These are phyloP conservation scores for Drepana arcuata DNA, from an alignment of 1,140 invertebrate species.

Conservation along the genomic window DNA sequence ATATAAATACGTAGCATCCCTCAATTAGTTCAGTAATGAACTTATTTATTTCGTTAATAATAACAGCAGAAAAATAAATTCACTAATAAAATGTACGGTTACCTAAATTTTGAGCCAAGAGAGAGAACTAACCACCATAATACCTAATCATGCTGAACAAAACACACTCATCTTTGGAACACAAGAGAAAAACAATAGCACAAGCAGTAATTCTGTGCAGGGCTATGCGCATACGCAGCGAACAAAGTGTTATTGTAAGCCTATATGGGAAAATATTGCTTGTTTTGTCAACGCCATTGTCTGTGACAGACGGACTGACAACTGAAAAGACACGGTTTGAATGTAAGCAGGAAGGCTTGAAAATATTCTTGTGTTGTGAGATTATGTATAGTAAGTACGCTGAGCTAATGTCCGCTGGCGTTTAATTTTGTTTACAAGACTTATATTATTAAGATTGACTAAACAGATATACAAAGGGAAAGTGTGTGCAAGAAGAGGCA, in stretches of 20 bases:
- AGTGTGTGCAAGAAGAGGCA: too few species aligned
- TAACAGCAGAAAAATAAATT: too few species aligned
- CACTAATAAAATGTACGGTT: too few species aligned
- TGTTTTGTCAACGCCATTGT: conserved; percentile 65
- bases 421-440: too few species aligned
- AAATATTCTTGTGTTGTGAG: conserved; percentile 23
- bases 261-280: conserved; percentile 65
- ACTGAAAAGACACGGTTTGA: conserved; percentile 63
- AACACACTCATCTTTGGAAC: conserved; percentile 17
- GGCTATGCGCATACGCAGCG: conserved; percentile 18
- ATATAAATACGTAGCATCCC: too few species aligned
- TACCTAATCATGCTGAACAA: conserved; percentile 12
- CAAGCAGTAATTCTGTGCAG: conserved; percentile 32
- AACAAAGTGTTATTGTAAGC: conserved; percentile 55
- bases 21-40: too few species aligned
- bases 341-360: conserved; percentile 43
- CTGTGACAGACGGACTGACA: conserved; percentile 59
- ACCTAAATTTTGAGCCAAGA: too few species aligned
- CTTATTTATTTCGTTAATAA: too few species aligned
- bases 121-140: too few species aligned
- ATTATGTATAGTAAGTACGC: conserved; percentile 51
- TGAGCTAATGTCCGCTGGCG: too few species aligned
- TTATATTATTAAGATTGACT: too few species aligned
- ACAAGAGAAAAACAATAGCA: conserved; percentile 38
- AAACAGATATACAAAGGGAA: too few species aligned